Conservation (phyloP, 2,888 invertebrate genomes). For the Spicauda simplicius region DNA sequence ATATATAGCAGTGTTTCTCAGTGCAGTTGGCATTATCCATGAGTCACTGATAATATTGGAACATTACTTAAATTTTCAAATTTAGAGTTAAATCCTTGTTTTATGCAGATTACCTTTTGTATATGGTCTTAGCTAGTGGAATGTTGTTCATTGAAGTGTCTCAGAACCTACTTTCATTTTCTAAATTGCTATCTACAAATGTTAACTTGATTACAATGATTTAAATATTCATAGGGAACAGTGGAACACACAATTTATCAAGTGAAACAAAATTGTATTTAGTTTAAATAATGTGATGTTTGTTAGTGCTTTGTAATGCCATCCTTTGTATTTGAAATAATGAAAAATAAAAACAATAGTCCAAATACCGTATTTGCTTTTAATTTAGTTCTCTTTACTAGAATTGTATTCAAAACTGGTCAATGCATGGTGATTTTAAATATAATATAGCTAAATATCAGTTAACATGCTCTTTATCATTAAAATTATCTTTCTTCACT, state of each 20-base stretch:
- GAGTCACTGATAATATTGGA: conserved; percentile 1
- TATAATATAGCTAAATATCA: not conserved
- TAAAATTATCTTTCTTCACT: not conserved
- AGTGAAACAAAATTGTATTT: too few relatives aligned
- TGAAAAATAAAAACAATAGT: not conserved
- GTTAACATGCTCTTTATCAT: not conserved
- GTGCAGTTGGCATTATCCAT: conserved; percentile 6
- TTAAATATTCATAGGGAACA: too few relatives aligned
- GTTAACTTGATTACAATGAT: not conserved
- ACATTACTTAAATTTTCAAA: not conserved
- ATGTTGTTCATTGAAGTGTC: not conserved
- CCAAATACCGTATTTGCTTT: not conserved
- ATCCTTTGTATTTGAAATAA: too few relatives aligned
- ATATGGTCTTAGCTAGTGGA: not conserved
- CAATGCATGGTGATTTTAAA: not conserved
- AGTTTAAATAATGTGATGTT: too few relatives aligned
- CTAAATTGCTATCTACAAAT: not conserved
- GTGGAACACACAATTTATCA: too few relatives aligned
- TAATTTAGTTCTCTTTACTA: not conserved
- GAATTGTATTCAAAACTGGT: not conserved
- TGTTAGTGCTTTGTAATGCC: too few relatives aligned
- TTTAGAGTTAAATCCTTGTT: not conserved
- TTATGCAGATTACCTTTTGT: not conserved
- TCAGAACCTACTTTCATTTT: not conserved
- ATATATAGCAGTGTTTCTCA: not conserved